These are phyloP conservation scores for Coptodon rendalli DNA, from an alignment of 2,113 vertebrate species.

Conservation along the genomic window DNA sequence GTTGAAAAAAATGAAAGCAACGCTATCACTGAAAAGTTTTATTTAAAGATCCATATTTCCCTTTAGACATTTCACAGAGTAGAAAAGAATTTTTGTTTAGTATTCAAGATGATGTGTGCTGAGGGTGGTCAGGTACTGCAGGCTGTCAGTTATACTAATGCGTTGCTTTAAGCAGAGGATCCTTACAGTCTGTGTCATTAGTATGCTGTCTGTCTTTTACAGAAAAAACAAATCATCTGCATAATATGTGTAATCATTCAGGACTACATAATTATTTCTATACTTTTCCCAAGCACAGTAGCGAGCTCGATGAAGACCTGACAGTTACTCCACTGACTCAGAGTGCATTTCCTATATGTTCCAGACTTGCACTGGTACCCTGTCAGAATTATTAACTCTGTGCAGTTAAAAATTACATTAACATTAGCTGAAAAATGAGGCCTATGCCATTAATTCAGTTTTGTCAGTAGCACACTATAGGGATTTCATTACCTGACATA, in stretches of 20 bases:
- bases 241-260: not conserved
- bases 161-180: not conserved
- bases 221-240: not conserved
- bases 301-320: not conserved
- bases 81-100: not conserved
- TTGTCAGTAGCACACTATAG: not conserved
- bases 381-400: not conserved
- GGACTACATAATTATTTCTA: not conserved
- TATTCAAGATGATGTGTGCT: not conserved
- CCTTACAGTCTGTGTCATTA: not conserved
- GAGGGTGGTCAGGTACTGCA: not conserved
- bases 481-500: conserved; percentile 12
- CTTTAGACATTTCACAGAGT: not conserved
- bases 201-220: not conserved
- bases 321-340: not conserved
- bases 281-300: not conserved
- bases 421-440: not conserved
- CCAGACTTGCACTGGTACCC: not conserved
- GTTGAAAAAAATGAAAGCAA: not conserved
- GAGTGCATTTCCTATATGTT: not conserved
- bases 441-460: not conserved
- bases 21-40: not conserved
- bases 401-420: conserved; percentile 9
- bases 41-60: not conserved
- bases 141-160: not conserved